Evolutionary conservation across 2,113 vertebrate genomes (phyloP).

Genomic region (Aix galericulata): DNA sequence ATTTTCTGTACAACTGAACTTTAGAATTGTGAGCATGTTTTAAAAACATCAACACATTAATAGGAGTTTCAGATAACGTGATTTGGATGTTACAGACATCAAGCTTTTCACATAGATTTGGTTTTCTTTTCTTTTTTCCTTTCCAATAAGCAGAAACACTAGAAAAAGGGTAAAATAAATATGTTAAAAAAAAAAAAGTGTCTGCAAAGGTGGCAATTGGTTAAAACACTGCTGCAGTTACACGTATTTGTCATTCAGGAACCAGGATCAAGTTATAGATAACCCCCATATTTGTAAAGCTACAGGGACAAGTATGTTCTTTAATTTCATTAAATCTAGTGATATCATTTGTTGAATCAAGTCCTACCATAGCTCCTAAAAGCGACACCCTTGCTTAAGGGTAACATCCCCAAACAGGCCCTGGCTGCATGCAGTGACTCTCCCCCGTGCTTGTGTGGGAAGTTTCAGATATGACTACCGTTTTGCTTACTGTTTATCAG

Average conservation of each 20-base stretch:
- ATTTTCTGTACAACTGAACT: neutral
- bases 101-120: neutral
- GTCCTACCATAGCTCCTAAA: neutral
- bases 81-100: neutral
- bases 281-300: neutral
- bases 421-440: neutral
- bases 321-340: neutral
- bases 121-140: no score
- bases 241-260: neutral
- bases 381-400: neutral
- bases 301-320: neutral
- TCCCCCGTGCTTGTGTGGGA: neutral
- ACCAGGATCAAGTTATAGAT: neutral
- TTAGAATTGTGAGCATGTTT: neutral
- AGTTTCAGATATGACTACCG: neutral
- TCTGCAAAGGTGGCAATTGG: neutral
- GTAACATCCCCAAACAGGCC: neutral
- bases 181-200: neutral
- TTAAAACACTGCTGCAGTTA: neutral
- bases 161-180: neutral
- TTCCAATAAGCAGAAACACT: neutral
- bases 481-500: neutral
- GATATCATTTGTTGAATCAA: neutral
- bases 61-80: neutral
- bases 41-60: neutral